Evolutionary conservation across 2,797 vertebrate species (phyloP).

Genomic region (Sebastes aleutianus): DNA sequence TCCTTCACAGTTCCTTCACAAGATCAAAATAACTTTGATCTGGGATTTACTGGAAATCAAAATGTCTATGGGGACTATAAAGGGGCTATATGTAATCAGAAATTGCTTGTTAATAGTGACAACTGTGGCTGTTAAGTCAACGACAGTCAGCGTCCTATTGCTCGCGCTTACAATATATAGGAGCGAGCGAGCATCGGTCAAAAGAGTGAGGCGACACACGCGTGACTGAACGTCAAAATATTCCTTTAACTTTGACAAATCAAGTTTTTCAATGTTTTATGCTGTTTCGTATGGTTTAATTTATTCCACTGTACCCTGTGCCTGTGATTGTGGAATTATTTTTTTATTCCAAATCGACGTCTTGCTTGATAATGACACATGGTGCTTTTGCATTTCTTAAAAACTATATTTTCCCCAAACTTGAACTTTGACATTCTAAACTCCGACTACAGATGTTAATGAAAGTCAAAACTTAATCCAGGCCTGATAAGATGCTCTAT

Average conservation of each 20-base stretch:
- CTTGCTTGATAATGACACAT: background rate
- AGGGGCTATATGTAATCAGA: background rate
- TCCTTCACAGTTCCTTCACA: background rate
- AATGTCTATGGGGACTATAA: background rate
- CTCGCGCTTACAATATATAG: too few species aligned
- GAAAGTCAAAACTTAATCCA: constrained; percentile 79
- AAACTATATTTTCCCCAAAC: constrained; percentile 35
- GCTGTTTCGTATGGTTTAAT: background rate
- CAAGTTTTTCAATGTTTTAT: background rate
- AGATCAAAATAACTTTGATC: too few species aligned
- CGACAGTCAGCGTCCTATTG: too few species aligned
- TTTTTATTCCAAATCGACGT: background rate
- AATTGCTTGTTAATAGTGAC: too few species aligned
- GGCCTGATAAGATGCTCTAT: constrained; percentile 76
- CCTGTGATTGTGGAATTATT: background rate
- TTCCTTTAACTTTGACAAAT: background rate
- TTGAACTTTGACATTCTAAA: constrained; percentile 74
- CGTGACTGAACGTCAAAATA: too few species aligned
- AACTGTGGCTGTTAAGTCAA: too few species aligned
- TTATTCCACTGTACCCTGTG: too few species aligned
- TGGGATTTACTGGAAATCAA: background rate
- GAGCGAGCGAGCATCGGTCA: too few species aligned
- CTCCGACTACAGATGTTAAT: constrained; percentile 73
- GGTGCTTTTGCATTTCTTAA: constrained; percentile 22
- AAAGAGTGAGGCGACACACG: too few species aligned